Base-by-base conservation (phyloP, 1,140 invertebrate species). In the Argopecten irradians region DNA sequence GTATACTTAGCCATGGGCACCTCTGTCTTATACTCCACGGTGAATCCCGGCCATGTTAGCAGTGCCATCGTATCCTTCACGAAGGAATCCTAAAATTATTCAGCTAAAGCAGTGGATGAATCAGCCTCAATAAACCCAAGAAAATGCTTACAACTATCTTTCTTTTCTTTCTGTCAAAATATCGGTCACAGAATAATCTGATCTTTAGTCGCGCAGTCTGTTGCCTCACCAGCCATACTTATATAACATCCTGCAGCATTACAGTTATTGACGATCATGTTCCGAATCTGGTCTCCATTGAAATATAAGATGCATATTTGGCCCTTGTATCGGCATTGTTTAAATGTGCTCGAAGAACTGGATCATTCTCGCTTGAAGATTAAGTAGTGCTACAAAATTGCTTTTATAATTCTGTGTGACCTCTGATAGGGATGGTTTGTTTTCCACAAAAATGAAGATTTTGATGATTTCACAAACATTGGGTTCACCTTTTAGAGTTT, bases 41-140 rank as follows among this genome's bases (percentile, higher is more conserved):
- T 71, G 32, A 8, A 34, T 82, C 9, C 83, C 71, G 28, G 87
- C 32, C 88, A 91, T 91, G 34, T 87, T 89, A 28, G 86, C 71
- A 7, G 90, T 88, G 14, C 90, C 90, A 82, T 91, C 90, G 36
- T 91, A 89, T 19, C 86, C 46, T 39, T 88, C 1, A 7, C 55
- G 0, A 71, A 28, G 5, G 55, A 1, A 28, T 71, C 22, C 2
- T 5, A 7, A 16, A 28, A 71, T n/a, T 22, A 28, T 71, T 71
- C 55, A 5, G 55, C 55, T 16, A 71, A n/a, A 28, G 22, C 55
- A 11, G n/a, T 71, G 0, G 55, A 28, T 5, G 2, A 1, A 2
- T 1, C 1, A n/a, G 55, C 55, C n/a, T 71, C 55, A 5, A 7
- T 71, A 11, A 3, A 71, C 0, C 55, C 55, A 5, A 71, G n/a